Conservation (phyloP, 2,888 invertebrate genomes). For the Barypeithes pellucidus region DNA sequence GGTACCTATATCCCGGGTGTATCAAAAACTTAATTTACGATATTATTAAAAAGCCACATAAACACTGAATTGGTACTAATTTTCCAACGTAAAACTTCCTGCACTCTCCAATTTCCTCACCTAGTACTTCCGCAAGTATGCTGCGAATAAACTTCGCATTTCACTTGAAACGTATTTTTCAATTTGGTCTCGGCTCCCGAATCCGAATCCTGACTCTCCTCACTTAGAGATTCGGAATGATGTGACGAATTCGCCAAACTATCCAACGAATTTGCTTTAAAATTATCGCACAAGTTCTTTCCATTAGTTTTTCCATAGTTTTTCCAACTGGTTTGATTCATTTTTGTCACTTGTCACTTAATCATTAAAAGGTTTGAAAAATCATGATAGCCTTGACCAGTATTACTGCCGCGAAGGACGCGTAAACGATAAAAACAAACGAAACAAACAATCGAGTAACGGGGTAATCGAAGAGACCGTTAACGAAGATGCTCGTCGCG, state of each 20-base stretch:
- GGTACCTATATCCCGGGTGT: too few species aligned
- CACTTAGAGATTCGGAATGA: conserved; percentile 76
- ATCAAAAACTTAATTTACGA: too few species aligned
- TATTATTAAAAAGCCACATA: too few species aligned
- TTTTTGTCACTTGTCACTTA: conserved; percentile 53
- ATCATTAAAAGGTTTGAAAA: conserved; percentile 36
- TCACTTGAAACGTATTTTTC: conserved; percentile 66
- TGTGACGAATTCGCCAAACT: conserved; percentile 81
- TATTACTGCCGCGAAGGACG: conserved; percentile 14
- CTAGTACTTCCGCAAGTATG: conserved; percentile 64
- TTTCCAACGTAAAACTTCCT: conserved; percentile 1
- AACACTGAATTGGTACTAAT: conserved; percentile 8
- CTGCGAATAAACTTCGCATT: conserved; percentile 68
- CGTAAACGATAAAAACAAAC: conserved; percentile 21
- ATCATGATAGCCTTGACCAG: conserved; percentile 38
- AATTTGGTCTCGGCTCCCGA: conserved; percentile 76
- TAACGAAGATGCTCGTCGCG: conserved; percentile 44
- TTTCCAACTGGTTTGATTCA: conserved; percentile 62
- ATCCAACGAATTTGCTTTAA: conserved; percentile 76
- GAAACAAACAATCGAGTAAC: conserved; percentile 33
- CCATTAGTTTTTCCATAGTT: conserved; percentile 36
- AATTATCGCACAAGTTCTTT: conserved; percentile 57
- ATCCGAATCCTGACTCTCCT: conserved; percentile 75
- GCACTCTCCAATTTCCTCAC: conserved; percentile 38
- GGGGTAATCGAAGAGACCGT: conserved; percentile 17